Evolutionary conservation across 2,113 vertebrate genomes (phyloP), one percentile per base, ranked within the genome.

Genomic region (Rana temporaria): DNA sequence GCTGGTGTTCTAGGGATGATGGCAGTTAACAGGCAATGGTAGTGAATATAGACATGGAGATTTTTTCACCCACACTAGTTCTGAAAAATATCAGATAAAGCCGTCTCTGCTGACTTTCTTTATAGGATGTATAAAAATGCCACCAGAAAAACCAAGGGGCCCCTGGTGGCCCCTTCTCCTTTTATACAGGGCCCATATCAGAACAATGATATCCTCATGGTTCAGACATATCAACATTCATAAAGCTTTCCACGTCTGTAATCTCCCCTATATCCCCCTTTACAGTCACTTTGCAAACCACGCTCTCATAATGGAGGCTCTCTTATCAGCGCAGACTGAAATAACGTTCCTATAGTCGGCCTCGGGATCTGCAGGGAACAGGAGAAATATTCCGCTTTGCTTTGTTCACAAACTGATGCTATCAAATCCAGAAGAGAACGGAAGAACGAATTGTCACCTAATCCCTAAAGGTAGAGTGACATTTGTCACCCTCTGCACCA

Each of bases 281-380:
- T 81, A 20, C 73, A 34, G 18, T 65, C 24, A 52, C 7, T 24
- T 19, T 34, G 16, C 60, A 81, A 81, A 65, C 19, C 53, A 24
- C 68, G 42, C 48, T 62, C 5, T n/a, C 55, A 64, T 53, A 53
- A 62, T 53, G 38, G 20, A 62, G 7, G 17, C 30, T 53, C 69
- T 72, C 69, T 72, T 81, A 73, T 81, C 79, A 55, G 48, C 59
- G 38, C 22, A 15, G 60, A 22, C 59, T 81, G 69, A 73, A 42
- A 73, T 81, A 72, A 20, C 63, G 71, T 52, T 63, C 30, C 15
- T 71, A 62, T 62, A 48, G 62, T 52, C 52, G 22, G 66, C 20
- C 26, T 30, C 8, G 7, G 0, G 4, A 65, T 56, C 65, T 53
- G n/a, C 24, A n/a, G 69, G 79, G 68, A 52, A 4, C 19, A 26